Conservation (phyloP, 1,140 invertebrate genomes). For the Steinernema khuongi region DNA sequence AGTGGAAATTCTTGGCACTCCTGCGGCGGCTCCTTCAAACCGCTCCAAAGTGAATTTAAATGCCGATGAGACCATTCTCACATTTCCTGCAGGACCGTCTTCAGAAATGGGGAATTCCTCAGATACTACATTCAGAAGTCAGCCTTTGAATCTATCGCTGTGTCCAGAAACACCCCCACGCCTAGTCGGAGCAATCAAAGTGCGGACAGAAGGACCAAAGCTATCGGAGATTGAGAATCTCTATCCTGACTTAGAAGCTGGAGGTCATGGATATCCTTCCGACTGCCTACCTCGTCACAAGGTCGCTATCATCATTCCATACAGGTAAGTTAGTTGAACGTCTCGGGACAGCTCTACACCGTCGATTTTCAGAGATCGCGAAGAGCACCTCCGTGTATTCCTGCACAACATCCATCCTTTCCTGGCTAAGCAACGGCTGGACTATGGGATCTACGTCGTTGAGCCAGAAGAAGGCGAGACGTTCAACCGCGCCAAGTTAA, state of each 20-base stretch:
- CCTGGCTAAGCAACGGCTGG: conserved; percentile 64
- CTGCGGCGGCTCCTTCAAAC: conserved; percentile 6
- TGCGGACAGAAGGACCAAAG: conserved; percentile 49
- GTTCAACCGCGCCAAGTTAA: conserved; percentile 86
- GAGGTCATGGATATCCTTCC: conserved; percentile 50
- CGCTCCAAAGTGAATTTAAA: conserved; percentile 14
- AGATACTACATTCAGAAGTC: neutral
- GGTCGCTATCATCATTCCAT: conserved; percentile 52
- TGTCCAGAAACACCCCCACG: conserved; percentile 28
- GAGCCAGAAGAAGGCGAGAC: conserved; percentile 68
- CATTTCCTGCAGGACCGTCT: neutral
- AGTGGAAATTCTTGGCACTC: conserved; percentile 16
- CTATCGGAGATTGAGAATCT: conserved; percentile 40
- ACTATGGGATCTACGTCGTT: conserved; percentile 83
- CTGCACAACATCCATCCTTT: conserved; percentile 56
- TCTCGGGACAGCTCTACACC: neutral
- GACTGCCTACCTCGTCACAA: conserved; percentile 45
- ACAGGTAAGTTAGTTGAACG: conserved; percentile 40
- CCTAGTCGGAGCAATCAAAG: conserved; percentile 42
- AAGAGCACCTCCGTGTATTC: conserved; percentile 48
- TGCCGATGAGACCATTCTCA: neutral
- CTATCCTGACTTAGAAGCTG: conserved; percentile 46
- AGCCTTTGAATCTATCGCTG: neutral
- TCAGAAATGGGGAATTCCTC: neutral
- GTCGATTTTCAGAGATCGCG: conserved; percentile 37